Evolutionary conservation across 2,888 invertebrate genomes (phyloP).

Genomic region (Argyresthia goedartella): DNA sequence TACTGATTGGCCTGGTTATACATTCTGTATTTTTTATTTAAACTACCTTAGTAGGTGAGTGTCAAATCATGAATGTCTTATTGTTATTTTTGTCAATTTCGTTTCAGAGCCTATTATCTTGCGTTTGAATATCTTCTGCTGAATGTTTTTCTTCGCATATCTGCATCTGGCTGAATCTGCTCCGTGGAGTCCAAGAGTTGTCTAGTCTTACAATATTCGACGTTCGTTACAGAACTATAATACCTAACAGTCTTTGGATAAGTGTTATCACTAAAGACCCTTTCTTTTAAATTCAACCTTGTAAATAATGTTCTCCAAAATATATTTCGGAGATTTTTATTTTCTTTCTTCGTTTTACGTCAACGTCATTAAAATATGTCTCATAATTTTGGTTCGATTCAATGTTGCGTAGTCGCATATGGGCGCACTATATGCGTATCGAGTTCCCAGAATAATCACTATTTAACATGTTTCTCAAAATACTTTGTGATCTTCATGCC

Average conservation of each 20-base stretch:
- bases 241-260: slow-evolving; percentile 70
- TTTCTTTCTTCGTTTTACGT: slow-evolving; percentile 10
- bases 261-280: slow-evolving; percentile 63
- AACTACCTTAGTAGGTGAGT: slow-evolving; percentile 19
- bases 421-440: slow-evolving; percentile 12
- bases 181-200: slow-evolving; percentile 17
- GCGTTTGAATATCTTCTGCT: slow-evolving; percentile 43
- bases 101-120: slow-evolving; percentile 45
- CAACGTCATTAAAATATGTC: slow-evolving; percentile 37
- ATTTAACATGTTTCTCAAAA: too few species aligned
- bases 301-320: slow-evolving; percentile 69
- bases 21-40: not conserved
- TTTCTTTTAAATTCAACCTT: slow-evolving; percentile 38
- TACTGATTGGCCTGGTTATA: not conserved
- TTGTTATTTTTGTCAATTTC: slow-evolving; percentile 21
- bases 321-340: slow-evolving; percentile 59
- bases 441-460: too few species aligned
- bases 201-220: slow-evolving; percentile 5
- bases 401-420: slow-evolving; percentile 14
- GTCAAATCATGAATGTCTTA: slow-evolving; percentile 27
- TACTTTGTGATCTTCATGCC: not conserved
- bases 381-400: slow-evolving; percentile 12
- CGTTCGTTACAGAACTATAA: slow-evolving; percentile 51
- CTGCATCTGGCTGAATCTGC: slow-evolving; percentile 54
- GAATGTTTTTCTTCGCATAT: slow-evolving; percentile 35